Base-by-base conservation (phyloP, 2,888 invertebrate species). In the Chloroclysta siterata region DNA sequence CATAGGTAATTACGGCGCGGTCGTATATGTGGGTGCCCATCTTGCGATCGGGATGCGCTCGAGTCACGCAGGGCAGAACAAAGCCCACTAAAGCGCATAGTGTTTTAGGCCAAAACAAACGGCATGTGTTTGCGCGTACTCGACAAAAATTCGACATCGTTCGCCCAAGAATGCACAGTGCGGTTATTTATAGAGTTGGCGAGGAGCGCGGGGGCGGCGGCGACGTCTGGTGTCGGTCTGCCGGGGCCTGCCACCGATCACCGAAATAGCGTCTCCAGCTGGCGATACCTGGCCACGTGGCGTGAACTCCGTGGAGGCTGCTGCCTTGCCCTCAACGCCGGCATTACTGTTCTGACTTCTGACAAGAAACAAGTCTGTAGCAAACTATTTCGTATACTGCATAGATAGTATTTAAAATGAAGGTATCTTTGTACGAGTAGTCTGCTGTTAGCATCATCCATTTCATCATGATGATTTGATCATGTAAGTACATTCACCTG, bases 241-340 rank as follows among this genome's bases (percentile, higher is more conserved):
- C 94, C 94, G 90, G 94, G 94, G 93, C 93, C 94, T 94, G 94
- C 93, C 89, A 90, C 93, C 93, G 93, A 89, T 92, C 93, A 90
- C 93, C 82, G 83, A 93, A 93, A 93, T 93, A 93, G 83, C 90
- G 88, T 87, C 85, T 92, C 92, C 93, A 93, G 92, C 89, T 91
- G 90, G 88, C 87, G 78, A 82, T 90, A 90, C 90, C 91, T 89
- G 89, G 82, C 85, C 92, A 92, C 92, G 92, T 92, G 91, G 90
- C 82, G 72, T 73, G 72, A 72, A 77, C 78, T 77, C 80, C 72
- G 73, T 76, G 77, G 73, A 72, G 71, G 75, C 66, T 74, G 75
- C 78, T 77, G 77, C 77, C 75, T 73, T 79, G 82, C 83, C 83
- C 82, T 82, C 74, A 57, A 42, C 71, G 70, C 72, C 61, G 60